A percentile compares a stretch with the other conserved stretches of the same genome.
phyloP scores from a whole-genome alignment of 2,797 vertebrate species.

The Corythornis leucogaster region DNA sequence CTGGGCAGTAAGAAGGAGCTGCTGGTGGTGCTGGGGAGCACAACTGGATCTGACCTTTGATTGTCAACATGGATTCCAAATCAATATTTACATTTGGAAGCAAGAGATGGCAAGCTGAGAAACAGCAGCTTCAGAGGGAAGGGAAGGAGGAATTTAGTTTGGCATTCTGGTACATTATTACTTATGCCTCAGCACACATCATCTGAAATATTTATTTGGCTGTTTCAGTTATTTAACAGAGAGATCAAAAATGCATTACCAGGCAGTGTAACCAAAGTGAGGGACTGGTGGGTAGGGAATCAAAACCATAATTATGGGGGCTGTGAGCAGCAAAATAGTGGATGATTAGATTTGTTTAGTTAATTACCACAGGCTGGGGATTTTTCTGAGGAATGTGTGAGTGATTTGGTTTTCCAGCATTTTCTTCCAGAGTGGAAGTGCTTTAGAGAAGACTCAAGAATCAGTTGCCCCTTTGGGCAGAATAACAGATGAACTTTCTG shows the following conservation, averaged over 20 bases:
- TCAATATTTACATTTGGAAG: not conserved
- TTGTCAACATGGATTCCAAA: not conserved
- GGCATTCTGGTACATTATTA: not conserved
- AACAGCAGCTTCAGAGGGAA: not conserved
- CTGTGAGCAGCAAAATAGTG: not conserved
- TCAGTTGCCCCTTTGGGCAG: not conserved
- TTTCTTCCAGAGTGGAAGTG: not conserved
- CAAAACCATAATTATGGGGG: not conserved
- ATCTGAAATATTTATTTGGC: slow-evolving; percentile 44
- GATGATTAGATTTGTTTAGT: not conserved
- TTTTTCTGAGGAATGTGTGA: rapidly evolving
- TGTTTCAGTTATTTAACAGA: slow-evolving; percentile 39
- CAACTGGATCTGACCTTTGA: not conserved
- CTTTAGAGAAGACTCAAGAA: not conserved
- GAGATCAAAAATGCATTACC: slow-evolving; percentile 32
- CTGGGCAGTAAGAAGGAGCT: not conserved
- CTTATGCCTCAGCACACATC: not conserved
- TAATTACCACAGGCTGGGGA: not conserved
- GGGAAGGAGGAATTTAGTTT: not conserved
- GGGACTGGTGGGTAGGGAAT: not conserved
- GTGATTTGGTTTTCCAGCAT: not conserved
- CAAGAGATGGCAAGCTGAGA: not conserved
- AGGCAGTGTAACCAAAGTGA: not conserved
- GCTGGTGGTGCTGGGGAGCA: not conserved
- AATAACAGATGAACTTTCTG: not conserved